Conservation (phyloP, 2,888 invertebrate species). For the Tinea semifulvella region DNA sequence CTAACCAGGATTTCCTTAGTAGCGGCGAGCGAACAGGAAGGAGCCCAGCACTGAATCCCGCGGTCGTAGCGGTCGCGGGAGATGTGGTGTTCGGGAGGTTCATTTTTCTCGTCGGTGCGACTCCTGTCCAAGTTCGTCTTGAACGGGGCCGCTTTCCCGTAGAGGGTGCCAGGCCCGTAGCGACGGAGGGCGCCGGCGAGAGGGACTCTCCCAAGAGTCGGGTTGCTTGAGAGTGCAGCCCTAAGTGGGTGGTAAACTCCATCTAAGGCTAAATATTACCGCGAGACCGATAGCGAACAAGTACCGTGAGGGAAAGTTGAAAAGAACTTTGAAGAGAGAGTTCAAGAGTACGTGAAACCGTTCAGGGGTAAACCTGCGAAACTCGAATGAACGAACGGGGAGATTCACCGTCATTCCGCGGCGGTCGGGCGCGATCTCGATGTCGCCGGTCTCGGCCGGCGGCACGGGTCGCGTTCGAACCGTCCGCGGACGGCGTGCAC, state of each 20-base stretch:
- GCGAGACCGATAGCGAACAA: constrained; percentile 73
- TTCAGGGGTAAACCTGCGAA: constrained; percentile 67
- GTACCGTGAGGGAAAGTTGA: constrained; percentile 77
- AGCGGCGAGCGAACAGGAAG: constrained; percentile 70
- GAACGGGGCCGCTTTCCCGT: constrained; percentile 56
- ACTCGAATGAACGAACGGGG: constrained; percentile 54
- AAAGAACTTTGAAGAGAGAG: constrained; percentile 74
- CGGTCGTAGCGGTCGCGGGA: constrained; percentile 37
- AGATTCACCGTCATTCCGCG: constrained; percentile 39
- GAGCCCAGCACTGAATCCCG: constrained; percentile 61
- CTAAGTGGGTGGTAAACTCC: constrained; percentile 70
- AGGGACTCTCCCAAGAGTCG: constrained; percentile 44
- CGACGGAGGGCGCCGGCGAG: constrained; percentile 30
- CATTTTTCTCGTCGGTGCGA: constrained; percentile 29
- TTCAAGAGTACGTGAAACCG: constrained; percentile 61
- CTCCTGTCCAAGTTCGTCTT: constrained; percentile 48
- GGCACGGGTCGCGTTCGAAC: constrained; percentile 26
- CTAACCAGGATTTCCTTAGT: constrained; percentile 70
- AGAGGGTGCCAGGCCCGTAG: constrained; percentile 66
- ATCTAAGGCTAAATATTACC: constrained; percentile 68
- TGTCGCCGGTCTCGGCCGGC: constrained; percentile 20
- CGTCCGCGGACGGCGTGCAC: constrained; percentile 33
- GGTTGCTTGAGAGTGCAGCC: constrained; percentile 70
- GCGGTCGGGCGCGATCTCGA: constrained; percentile 23
- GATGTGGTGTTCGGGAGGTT: constrained; percentile 65